Evolutionary conservation across 1,140 invertebrate species (phyloP), one percentile per base, ranked within the genome.

Genomic region (Trichonephila inaurata): DNA sequence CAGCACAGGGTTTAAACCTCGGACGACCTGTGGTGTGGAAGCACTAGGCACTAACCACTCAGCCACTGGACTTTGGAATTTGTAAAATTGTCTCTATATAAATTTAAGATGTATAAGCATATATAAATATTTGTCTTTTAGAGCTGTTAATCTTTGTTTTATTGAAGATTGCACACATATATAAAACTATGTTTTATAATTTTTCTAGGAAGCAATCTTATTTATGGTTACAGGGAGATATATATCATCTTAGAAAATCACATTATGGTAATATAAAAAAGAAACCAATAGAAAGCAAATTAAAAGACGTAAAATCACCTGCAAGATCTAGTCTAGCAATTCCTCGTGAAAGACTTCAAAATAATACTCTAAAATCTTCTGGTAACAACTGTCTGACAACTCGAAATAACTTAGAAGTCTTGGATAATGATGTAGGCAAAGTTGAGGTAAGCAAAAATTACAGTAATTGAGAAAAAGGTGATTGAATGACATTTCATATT

Each of bases 151-250:
- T 51, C 5, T 51, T 7, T 51, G 51, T 12, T 51, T 7, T 51
- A 10, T 5, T 51, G 51, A 12, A 10, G 5, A 10, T 12, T 51
- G 51, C 10, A 51, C 6, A 6, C 8, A 51, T 28, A 28, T 28
- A 51, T 51, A 51, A 51, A 40, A 3, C 33, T 51, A 10, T 10
- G 10, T 51, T 51, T 51, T 5, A 12, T 51, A 12, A 10, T 81
- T n/a, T 4, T 44, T n/a, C 1, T 95, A 98, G 98, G 93, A 98
- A 98, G 95, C 97, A 98, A 95, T 96, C 96, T 2, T 97, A 97
- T 95, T 96, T 98, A 96, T 97, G 97, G 97, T 96, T 97, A n/a
- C 97, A 97, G 95, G 98, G 98, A 51, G 97, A 98, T 94, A 96
- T 97, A 7, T 97, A 97, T 95, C 96, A 97, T 14, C 96, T 96